A percentile compares a stretch with the other conserved stretches of the same genome.
These are phyloP conservation scores for Podarcis siculus DNA, from an alignment of 2,797 vertebrate genomes.

Conservation along the genomic window DNA sequence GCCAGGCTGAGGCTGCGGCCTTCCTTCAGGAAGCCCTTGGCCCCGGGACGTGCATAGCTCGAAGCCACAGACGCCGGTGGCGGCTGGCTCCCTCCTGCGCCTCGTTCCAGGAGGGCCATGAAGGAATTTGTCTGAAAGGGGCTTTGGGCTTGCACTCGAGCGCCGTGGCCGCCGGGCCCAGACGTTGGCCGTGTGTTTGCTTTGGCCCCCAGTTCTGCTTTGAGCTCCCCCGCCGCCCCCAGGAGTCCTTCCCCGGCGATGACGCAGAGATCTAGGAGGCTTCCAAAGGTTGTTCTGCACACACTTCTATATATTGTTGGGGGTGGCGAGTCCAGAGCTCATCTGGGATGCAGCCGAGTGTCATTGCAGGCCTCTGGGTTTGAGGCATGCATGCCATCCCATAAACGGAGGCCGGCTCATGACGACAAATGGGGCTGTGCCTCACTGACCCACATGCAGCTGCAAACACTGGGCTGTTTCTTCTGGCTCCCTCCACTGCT, in stretches of 20 bases:
- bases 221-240: slow-evolving; percentile 25
- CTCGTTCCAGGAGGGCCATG: slow-evolving; percentile 62
- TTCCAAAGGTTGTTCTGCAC: not conserved
- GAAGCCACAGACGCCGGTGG: slow-evolving; percentile 74
- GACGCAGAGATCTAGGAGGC: not conserved
- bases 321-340: not conserved
- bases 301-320: not conserved
- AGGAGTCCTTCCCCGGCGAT: slow-evolving; percentile 55
- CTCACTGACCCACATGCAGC: too few species aligned
- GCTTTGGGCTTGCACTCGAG: slow-evolving; percentile 52
- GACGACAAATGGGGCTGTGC: too few species aligned
- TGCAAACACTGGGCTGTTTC: too few species aligned
- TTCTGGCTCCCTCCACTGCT: too few species aligned
- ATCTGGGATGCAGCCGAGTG: too few species aligned
- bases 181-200: slow-evolving; percentile 57
- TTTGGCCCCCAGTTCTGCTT: slow-evolving; percentile 39
- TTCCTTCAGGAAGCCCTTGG: not conserved
- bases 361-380: too few species aligned
- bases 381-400: too few species aligned
- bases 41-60: slow-evolving; percentile 48
- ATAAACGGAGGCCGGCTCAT: too few species aligned
- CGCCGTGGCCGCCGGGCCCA: slow-evolving; percentile 52
- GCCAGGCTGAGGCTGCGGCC: not conserved
- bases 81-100: slow-evolving; percentile 68
- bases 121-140: slow-evolving; percentile 61